phyloP scores from a whole-genome alignment of 1,140 invertebrate species.

The Trinorchestia longiramus region DNA sequence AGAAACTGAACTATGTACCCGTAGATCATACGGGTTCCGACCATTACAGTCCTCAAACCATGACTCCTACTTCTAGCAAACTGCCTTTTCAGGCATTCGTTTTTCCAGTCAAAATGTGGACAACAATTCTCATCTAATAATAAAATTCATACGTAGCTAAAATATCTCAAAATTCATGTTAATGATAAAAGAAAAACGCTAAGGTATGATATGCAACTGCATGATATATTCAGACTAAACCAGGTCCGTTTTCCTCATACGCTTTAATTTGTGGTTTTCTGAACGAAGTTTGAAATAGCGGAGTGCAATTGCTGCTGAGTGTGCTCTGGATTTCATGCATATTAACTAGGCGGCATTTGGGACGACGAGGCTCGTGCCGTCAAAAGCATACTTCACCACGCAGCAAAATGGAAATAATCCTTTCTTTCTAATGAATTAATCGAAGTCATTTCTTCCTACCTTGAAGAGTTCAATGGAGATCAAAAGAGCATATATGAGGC shows the following conservation, averaged over 20 bases:
- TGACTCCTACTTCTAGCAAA: too few species aligned
- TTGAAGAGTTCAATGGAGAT: too few species aligned
- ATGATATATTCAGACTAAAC: not conserved
- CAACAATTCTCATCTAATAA: not conserved
- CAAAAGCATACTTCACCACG: not conserved
- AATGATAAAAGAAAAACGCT: not conserved
- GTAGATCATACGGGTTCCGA: too few species aligned
- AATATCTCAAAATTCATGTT: not conserved
- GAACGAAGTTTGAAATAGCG: not conserved
- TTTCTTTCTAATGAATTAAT: not conserved
- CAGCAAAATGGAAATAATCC: not conserved
- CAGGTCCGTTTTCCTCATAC: not conserved
- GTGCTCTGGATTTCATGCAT: not conserved
- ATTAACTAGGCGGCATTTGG: not conserved
- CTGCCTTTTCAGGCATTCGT: too few species aligned
- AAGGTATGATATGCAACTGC: not conserved
- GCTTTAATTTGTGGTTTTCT: not conserved
- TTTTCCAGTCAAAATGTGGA: not conserved
- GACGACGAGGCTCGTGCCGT: not conserved
- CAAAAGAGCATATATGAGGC: too few species aligned
- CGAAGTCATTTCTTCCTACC: not conserved
- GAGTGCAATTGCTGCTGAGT: not conserved
- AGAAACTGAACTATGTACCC: too few species aligned
- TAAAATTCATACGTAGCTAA: not conserved
- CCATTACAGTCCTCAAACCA: too few species aligned